phyloP scores from a whole-genome alignment of 2,797 vertebrate genomes.

The Parotocinclus haroldoi region DNA sequence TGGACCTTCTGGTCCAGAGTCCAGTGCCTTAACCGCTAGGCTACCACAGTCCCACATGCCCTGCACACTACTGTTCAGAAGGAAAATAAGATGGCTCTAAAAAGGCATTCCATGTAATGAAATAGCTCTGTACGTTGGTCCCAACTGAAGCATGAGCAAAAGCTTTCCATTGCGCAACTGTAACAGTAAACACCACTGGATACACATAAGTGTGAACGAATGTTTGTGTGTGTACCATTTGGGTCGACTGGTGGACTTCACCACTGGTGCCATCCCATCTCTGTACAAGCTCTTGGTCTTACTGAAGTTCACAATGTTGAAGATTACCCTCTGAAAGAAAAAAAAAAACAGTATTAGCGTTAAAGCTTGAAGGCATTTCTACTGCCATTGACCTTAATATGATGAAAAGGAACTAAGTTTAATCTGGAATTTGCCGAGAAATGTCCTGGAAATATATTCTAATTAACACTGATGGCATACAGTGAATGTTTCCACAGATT shows the following conservation, averaged over 20 bases:
- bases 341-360: background rate
- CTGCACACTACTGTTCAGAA: too few relatives aligned
- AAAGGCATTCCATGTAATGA: too few relatives aligned
- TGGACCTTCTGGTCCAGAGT: too few relatives aligned
- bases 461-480: conserved; percentile 25
- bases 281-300: conserved; percentile 98
- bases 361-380: conserved; percentile 12
- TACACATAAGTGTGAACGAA: too few relatives aligned
- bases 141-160: too few relatives aligned
- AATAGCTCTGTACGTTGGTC: too few relatives aligned
- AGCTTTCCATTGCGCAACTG: too few relatives aligned
- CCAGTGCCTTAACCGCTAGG: too few relatives aligned
- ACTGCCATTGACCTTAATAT: conserved; percentile 24
- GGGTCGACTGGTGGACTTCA: conserved; percentile 93
- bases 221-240: conserved; percentile 78
- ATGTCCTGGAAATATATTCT: conserved; percentile 19
- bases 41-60: too few relatives aligned
- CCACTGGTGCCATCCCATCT: conserved; percentile 95
- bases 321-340: conserved; percentile 90
- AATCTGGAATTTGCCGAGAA: conserved; percentile 18
- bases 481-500: conserved; percentile 9
- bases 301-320: conserved; percentile 97
- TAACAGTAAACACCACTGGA: too few relatives aligned
- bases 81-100: too few relatives aligned
- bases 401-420: conserved; percentile 15